Evolutionary conservation across 1,140 invertebrate species (phyloP), one percentile per base, ranked within the genome.

Genomic region (Drosophila paulistorum): DNA sequence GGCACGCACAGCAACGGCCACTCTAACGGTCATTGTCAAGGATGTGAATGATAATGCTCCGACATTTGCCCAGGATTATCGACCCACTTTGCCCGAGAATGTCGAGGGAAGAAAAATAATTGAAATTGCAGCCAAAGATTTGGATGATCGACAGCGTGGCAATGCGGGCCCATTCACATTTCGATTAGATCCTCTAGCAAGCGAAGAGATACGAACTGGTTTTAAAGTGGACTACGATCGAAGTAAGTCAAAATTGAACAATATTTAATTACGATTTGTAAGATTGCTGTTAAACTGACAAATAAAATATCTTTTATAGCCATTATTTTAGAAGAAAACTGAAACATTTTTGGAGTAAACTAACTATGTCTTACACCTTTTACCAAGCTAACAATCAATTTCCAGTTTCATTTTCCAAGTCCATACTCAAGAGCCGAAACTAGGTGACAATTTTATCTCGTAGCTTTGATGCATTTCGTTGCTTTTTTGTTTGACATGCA

Each of bases 41-140:
- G 95, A 96, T 90, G 94, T 96, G 26, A 96, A 96, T 78, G 95
- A 96, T 74, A 96, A 93, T 91, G 92, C 93, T 0, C 94, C 94
- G 1, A 92, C 86, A 5, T 93, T 95, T 77, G 90, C 93, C 0
- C 91, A 94, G 76, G 93, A 95, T 66, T 95, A 95, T 79, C 93
- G 93, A 35, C 95, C 95, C 1, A 94, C 95, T 9, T 90, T 95
- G 11, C 93, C 93, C 42, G 95, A 95, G 85, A 94, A 95, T 84
- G 92, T 93, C 10, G 91, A 94, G 62, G 93, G 94, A 51, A 91
- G 93, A 78, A 94, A 94, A 89, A 93, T 94, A 42, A 92, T 94
- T 7, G 94, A 95, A 78, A 93, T 96, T n/a, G 92, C 94, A 13
- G 95, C 95, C 2, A 94, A 93, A 3, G 95, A 96, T 92, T 93